Base-by-base conservation (phyloP, 2,113 vertebrate species). In the Daubentonia madagascariensis region DNA sequence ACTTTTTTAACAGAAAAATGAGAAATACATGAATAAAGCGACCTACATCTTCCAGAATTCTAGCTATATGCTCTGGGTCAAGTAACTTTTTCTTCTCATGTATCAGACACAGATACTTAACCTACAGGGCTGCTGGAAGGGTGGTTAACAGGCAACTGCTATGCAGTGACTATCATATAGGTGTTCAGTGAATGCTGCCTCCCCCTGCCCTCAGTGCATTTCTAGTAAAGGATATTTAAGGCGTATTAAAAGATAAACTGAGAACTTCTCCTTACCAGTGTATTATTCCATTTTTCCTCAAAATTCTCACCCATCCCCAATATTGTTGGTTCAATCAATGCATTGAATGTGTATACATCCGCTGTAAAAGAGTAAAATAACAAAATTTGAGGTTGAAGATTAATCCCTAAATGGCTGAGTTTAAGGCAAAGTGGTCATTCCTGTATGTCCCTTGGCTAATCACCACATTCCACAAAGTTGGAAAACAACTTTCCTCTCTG, bases 291-390 rank as follows among this genome's bases (percentile, higher is more conserved):
- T 97, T 97, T 99, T 18, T 99, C 99, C 0, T 12, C 4, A 81
- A 97, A 98, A 65, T 88, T 99, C 0, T 99, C 99, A 97, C 97
- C 97, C 1, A 98, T 45, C 13, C 35, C 1, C 0, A 98, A 79
- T 0, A 98, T 98, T 95, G 98, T 99, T 17, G 99, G 99, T 70
- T 91, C 70, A 88, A 99, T 99, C 96, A 99, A 95, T 0, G 99
- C 99, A 14, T 99, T 99, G 98, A 99, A 99, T 59, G 99, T 98
- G 92, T 99, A 95, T 40, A 99, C 99, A 61, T 99, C 99, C n/a
- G 98, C 99, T 99, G 84, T 37, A 96, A 98, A 96, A 96, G 13
- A 68, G 96, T 13, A 85, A 16, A 94, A 63, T 67, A 95, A 28
- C 67, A 8, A 65, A 83, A 87, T 13, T 25, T 70, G 70, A 40